phyloP scores from a whole-genome alignment of 2,888 invertebrate genomes.

The Lacanobia wlatinum region DNA sequence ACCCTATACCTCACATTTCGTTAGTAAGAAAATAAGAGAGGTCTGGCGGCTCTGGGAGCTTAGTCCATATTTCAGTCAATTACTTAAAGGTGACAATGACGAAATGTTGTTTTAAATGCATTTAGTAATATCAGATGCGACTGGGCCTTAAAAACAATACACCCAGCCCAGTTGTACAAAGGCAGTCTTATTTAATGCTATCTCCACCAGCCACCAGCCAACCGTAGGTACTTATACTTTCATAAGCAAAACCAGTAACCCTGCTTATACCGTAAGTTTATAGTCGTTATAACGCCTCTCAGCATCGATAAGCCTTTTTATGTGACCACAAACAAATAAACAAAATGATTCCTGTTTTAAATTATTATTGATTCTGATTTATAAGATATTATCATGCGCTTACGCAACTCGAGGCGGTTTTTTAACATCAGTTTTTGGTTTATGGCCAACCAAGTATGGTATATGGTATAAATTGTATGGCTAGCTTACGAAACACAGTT shows the following conservation, averaged over 20 bases:
- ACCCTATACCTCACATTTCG: no score
- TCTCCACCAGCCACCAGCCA: background rate
- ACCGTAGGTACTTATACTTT: background rate
- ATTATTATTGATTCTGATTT: slow-evolving; percentile 62
- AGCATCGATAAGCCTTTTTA: slow-evolving; percentile 43
- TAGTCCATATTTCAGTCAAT: no score
- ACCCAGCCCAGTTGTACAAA: no score
- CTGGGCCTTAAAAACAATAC: no score
- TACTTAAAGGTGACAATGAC: no score
- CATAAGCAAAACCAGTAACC: slow-evolving; percentile 5
- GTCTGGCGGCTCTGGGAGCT: no score
- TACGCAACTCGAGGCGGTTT: slow-evolving; percentile 54
- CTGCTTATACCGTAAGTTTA: slow-evolving; percentile 31
- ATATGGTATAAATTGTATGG: slow-evolving; percentile 52
- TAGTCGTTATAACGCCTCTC: slow-evolving; percentile 10
- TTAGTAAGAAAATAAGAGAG: no score
- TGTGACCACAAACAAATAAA: slow-evolving; percentile 50
- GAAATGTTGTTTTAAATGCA: no score
- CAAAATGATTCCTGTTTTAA: slow-evolving; percentile 46
- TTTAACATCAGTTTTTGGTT: slow-evolving; percentile 55
- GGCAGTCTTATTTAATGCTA: no score
- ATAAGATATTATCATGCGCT: slow-evolving; percentile 49
- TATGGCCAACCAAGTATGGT: slow-evolving; percentile 55
- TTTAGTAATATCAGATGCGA: no score
- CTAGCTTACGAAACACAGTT: slow-evolving; percentile 56